phyloP scores from a whole-genome alignment of 2,113 vertebrate genomes.

The Ammospiza caudacuta region DNA sequence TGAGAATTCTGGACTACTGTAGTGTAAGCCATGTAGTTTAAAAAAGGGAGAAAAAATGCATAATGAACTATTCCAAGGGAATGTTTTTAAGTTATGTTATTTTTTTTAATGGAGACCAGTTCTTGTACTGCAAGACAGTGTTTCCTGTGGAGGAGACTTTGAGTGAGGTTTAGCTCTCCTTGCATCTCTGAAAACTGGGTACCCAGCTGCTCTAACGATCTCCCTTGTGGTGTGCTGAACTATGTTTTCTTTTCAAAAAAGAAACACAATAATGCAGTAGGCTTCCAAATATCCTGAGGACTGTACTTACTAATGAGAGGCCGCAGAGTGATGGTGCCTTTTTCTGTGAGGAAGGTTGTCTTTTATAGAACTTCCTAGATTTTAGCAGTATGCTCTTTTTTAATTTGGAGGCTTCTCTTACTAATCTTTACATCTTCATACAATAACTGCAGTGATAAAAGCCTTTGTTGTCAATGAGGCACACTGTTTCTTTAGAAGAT shows the following conservation, averaged over 20 bases:
- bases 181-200: not conserved
- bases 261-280: not conserved
- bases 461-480: not conserved
- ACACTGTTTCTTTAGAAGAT: not conserved
- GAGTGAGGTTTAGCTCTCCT: not conserved
- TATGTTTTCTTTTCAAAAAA: constrained; percentile 1
- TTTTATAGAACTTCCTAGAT: not conserved
- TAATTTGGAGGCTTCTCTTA: constrained; percentile 3
- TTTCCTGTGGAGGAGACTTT: not conserved
- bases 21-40: not conserved
- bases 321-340: not conserved
- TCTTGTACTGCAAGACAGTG: not conserved
- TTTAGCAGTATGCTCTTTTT: not conserved
- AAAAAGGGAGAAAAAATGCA: not conserved
- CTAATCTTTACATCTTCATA: not conserved
- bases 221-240: not conserved
- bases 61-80: not conserved
- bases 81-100: not conserved
- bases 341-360: not conserved
- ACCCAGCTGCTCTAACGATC: not conserved
- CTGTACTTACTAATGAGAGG: not conserved
- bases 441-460: not conserved
- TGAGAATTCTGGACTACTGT: not conserved
- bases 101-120: not conserved
- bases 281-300: constrained; percentile 24